phyloP scores from a whole-genome alignment of 30 jellyfish, hydroid and myxozoan genomes.

The Cassiopea andromeda region DNA sequence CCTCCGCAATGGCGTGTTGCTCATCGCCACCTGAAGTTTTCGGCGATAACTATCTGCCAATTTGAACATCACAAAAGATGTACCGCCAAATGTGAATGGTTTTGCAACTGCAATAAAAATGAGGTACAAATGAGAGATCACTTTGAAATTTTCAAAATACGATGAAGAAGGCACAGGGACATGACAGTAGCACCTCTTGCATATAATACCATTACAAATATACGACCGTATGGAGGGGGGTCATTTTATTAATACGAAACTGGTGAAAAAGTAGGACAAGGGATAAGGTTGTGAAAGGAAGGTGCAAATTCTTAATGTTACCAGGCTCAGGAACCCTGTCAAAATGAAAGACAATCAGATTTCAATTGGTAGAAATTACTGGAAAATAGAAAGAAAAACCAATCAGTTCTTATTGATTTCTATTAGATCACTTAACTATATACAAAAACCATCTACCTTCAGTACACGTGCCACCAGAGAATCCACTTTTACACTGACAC shows the following conservation, averaged over 20 bases:
- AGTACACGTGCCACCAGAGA: conserved; percentile 63
- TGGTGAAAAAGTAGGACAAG: too few species aligned
- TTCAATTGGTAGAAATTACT: too few species aligned
- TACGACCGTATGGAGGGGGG: too few species aligned
- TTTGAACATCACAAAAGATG: conserved; percentile 54
- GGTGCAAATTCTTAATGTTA: too few species aligned
- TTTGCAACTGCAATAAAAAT: conserved; percentile 34
- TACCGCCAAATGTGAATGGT: conserved; percentile 79
- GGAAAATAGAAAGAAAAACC: too few species aligned
- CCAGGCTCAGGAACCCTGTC: too few species aligned
- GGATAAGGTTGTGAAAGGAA: too few species aligned
- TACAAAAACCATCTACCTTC: conserved; percentile 51
- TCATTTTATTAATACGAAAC: too few species aligned
- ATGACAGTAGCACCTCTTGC: neutral
- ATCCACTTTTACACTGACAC: conserved; percentile 82
- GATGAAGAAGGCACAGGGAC: neutral
- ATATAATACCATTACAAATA: too few species aligned
- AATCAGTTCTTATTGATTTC: too few species aligned
- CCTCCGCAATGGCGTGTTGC: conserved; percentile 26
- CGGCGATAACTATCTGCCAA: conserved; percentile 73
- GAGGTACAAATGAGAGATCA: too few species aligned
- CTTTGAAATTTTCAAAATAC: neutral
- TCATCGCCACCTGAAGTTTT: conserved; percentile 49
- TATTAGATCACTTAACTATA: neutral
- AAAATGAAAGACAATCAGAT: too few species aligned